Percentiles rank a stretch among this genome's conserved stretches.
phyloP scores from a whole-genome alignment of 2,113 vertebrate genomes.

The Apteryx mantelli region DNA sequence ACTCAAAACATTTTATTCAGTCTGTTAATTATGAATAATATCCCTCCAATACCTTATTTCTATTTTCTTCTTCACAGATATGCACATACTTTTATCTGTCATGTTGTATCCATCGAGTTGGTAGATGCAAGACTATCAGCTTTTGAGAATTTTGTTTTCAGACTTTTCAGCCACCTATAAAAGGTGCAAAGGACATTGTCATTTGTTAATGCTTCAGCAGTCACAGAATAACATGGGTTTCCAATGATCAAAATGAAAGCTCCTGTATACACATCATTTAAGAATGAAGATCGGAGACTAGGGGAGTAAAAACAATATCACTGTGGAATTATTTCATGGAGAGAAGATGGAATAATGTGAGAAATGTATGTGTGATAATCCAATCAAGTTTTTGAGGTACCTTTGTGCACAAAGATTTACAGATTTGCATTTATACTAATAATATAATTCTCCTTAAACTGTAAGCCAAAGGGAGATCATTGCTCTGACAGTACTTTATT shows the following conservation, averaged over 20 bases:
- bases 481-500: background rate
- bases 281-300: background rate
- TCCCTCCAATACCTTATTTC: background rate
- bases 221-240: background rate
- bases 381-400: background rate
- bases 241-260: background rate
- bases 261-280: background rate
- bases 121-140: background rate
- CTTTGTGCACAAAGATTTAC: background rate
- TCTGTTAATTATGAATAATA: background rate
- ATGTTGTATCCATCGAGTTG: background rate
- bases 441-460: background rate
- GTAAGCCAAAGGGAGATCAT: background rate
- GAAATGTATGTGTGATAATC: background rate
- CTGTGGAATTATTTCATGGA: background rate
- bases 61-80: background rate
- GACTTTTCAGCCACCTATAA: background rate
- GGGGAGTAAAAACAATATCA: background rate
- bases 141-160: background rate
- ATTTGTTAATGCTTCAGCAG: background rate
- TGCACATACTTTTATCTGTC: background rate
- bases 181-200: background rate
- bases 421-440: background rate
- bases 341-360: background rate
- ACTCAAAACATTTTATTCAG: background rate